Conservation (phyloP, 2,888 invertebrate genomes). For the Cantharis nigra region DNA sequence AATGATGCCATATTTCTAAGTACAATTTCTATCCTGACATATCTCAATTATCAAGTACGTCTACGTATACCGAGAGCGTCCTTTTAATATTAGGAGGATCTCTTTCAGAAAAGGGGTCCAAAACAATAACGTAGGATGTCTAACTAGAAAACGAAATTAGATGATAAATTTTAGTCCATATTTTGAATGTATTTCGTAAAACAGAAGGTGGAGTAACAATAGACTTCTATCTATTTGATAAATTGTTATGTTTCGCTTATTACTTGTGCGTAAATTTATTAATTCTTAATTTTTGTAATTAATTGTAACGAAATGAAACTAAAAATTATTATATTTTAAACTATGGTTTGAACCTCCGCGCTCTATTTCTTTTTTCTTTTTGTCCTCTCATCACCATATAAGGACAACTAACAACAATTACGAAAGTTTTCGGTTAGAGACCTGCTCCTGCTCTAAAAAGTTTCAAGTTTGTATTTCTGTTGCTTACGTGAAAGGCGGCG, state of each 20-base stretch:
- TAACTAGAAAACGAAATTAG: slow-evolving; percentile 51
- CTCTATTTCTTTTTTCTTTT: not conserved
- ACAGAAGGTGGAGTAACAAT: slow-evolving; percentile 52
- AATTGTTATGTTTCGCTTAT: slow-evolving; percentile 53
- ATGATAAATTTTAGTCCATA: slow-evolving; percentile 55
- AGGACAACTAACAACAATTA: not conserved
- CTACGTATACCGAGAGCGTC: slow-evolving; percentile 28
- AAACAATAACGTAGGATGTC: slow-evolving; percentile 45
- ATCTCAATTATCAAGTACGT: slow-evolving; percentile 23
- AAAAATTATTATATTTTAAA: not conserved
- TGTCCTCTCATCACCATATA: not conserved
- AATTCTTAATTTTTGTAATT: not conserved
- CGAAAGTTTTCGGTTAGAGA: not conserved
- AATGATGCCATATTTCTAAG: slow-evolving; percentile 54
- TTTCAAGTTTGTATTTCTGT: not conserved
- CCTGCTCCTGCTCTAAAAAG: not conserved
- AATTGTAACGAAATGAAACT: not conserved
- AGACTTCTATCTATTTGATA: slow-evolving; percentile 56
- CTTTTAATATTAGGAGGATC: slow-evolving; percentile 23
- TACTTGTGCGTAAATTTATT: slow-evolving; percentile 34
- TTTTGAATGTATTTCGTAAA: slow-evolving; percentile 51
- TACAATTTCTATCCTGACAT: slow-evolving; percentile 43
- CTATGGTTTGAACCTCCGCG: not conserved
- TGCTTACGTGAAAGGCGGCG: not conserved
- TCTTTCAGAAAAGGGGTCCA: slow-evolving; percentile 42